A percentile compares a stretch with the other conserved stretches of the same genome.
These are phyloP conservation scores for Drosophila anceps DNA, from an alignment of 2,888 invertebrate genomes.

Conservation along the genomic window DNA sequence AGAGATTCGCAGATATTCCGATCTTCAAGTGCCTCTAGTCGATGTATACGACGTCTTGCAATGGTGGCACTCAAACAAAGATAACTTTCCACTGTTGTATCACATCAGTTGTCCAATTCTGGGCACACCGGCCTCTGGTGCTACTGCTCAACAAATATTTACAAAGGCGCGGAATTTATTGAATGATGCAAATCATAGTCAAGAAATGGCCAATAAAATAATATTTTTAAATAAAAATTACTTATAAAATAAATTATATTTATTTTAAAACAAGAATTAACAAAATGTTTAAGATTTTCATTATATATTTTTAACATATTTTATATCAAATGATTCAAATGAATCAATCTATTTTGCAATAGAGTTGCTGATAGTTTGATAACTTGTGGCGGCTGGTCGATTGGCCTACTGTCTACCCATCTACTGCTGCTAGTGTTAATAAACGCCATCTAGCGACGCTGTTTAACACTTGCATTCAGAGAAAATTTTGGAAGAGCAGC, in stretches of 20 bases:
- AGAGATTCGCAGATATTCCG: constrained; percentile 18
- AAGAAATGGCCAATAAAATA: constrained; percentile 6
- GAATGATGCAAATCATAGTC: background rate
- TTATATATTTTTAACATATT: background rate
- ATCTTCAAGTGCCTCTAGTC: constrained; percentile 15
- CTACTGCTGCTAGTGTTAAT: constrained; percentile 19
- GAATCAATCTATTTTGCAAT: constrained; percentile 18
- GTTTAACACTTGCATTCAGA: constrained; percentile 48
- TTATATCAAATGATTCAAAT: constrained; percentile 4
- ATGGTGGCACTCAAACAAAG: constrained; percentile 32
- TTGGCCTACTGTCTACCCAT: background rate
- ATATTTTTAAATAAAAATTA: constrained; percentile 22
- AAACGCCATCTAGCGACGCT: background rate
- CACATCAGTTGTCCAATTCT: constrained; percentile 25
- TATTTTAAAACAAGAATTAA: background rate
- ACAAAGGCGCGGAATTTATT: constrained; percentile 2
- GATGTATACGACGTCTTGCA: constrained; percentile 15
- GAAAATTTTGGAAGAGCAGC: constrained; percentile 65
- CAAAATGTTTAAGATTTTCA: background rate
- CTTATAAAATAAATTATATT: background rate
- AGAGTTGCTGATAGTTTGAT: background rate
- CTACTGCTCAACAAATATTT: background rate
- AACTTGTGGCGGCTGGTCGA: constrained; percentile 25
- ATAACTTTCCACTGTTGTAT: constrained; percentile 16
- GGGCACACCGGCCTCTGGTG: constrained; percentile 19